Evolutionary conservation across 2,113 vertebrate species (phyloP).

Genomic region (Bos indicus): DNA sequence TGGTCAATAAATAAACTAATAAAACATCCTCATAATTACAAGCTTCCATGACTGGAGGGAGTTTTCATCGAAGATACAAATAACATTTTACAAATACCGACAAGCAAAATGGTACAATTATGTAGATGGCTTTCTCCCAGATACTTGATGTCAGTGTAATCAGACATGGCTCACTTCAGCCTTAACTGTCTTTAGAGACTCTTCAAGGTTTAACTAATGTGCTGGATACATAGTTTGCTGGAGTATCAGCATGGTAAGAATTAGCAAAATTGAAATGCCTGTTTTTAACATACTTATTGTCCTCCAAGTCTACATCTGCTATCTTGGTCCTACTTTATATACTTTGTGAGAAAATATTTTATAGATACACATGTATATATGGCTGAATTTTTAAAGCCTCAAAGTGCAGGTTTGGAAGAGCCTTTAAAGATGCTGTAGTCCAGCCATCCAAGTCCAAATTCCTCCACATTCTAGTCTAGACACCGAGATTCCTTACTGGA

Average conservation of each 20-base stretch:
- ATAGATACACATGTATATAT: neutral
- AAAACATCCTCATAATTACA: conserved; percentile 33
- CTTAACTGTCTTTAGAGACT: conserved; percentile 37
- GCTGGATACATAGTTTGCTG: neutral
- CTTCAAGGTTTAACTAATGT: neutral
- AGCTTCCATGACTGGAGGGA: conserved; percentile 44
- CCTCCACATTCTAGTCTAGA: conserved; percentile 43
- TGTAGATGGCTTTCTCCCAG: conserved; percentile 19
- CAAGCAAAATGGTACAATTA: conserved; percentile 50
- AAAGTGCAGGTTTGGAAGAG: neutral
- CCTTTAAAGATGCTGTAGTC: conserved; percentile 25
- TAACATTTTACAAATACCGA: conserved; percentile 46
- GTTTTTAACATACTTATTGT: conserved; percentile 21
- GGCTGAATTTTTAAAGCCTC: conserved; percentile 36
- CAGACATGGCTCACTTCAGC: neutral
- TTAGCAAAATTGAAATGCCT: conserved; percentile 41
- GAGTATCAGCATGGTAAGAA: neutral
- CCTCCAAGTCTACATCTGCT: conserved; percentile 26
- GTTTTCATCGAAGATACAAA: conserved; percentile 42
- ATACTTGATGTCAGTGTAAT: conserved; percentile 34
- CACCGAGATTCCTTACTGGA: neutral
- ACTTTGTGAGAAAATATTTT: neutral
- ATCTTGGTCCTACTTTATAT: neutral
- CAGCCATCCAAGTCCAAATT: conserved; percentile 39
- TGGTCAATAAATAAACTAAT: conserved; percentile 53